Conservation (phyloP, 1,140 invertebrate genomes). For the Drosophila neocordata region DNA sequence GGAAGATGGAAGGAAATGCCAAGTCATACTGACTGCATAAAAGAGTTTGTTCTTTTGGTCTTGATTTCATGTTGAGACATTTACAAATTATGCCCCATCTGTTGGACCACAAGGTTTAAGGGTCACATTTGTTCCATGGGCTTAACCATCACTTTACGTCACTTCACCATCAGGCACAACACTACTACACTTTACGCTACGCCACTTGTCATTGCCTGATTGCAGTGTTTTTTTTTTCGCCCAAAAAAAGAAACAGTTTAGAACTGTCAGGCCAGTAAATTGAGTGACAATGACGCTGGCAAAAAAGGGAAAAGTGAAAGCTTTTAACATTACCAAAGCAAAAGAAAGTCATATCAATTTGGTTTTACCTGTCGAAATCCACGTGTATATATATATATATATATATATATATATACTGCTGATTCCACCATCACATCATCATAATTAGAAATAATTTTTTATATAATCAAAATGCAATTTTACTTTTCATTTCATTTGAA, state of each 20-base stretch:
- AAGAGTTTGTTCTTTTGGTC: constrained; percentile 32
- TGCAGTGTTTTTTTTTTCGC: constrained; percentile 30
- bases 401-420: no score
- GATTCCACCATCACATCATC: no score
- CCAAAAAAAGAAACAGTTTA: constrained; percentile 42
- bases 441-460: no score
- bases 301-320: neutral
- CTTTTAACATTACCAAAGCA: no score
- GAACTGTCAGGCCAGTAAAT: constrained; percentile 57
- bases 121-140: constrained; percentile 39
- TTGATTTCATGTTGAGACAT: constrained; percentile 59
- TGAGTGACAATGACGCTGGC: constrained; percentile 68
- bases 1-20: constrained; percentile 10
- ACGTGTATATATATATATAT: no score
- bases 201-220: neutral
- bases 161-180: no score
- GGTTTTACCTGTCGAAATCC: no score
- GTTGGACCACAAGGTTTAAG: constrained; percentile 13
- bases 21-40: constrained; percentile 41
- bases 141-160: constrained; percentile 1
- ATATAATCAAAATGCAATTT: no score
- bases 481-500: no score
- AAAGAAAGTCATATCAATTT: no score
- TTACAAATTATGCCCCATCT: constrained; percentile 66
- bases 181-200: neutral